A percentile compares a stretch with the other conserved stretches of the same genome.
phyloP scores from a whole-genome alignment of 2,888 invertebrate species.

The Pyrocoelia pectoralis region DNA sequence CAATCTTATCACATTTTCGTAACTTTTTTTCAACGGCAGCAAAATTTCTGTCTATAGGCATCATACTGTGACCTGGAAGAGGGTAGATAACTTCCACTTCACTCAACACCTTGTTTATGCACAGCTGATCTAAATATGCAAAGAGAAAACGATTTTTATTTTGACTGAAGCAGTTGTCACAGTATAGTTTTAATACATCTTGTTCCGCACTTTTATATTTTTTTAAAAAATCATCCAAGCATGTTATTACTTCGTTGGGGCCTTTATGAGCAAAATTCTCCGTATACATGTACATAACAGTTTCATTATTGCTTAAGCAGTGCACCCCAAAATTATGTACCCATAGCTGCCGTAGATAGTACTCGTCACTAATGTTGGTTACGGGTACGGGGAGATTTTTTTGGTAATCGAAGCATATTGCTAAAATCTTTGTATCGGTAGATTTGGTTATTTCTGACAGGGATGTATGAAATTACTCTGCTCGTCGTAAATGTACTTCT shows the following conservation, averaged over 20 bases:
- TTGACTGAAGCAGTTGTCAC: conserved; percentile 7
- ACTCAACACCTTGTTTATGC: background rate
- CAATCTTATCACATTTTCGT: too few species aligned
- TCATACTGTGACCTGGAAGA: background rate
- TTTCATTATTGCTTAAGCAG: too few species aligned
- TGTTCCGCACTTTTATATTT: background rate
- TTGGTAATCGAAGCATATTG: conserved; percentile 8
- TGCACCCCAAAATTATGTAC: background rate
- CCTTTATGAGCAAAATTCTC: conserved; percentile 8
- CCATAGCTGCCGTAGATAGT: conserved; percentile 1
- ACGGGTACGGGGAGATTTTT: background rate
- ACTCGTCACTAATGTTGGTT: conserved; percentile 2
- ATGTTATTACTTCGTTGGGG: background rate
- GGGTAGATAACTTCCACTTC: background rate
- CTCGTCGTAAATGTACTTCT: background rate
- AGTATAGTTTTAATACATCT: background rate
- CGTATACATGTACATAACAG: background rate
- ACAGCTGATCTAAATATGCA: background rate
- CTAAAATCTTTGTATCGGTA: background rate
- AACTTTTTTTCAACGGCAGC: too few species aligned
- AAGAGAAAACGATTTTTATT: conserved; percentile 10
- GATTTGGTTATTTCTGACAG: too few species aligned
- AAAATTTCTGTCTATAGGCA: too few species aligned
- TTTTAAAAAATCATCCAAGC: background rate
- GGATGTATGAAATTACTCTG: too few species aligned